phyloP scores from a whole-genome alignment of 2,113 vertebrate genomes.

The Rhinolophus ferrumequinum region DNA sequence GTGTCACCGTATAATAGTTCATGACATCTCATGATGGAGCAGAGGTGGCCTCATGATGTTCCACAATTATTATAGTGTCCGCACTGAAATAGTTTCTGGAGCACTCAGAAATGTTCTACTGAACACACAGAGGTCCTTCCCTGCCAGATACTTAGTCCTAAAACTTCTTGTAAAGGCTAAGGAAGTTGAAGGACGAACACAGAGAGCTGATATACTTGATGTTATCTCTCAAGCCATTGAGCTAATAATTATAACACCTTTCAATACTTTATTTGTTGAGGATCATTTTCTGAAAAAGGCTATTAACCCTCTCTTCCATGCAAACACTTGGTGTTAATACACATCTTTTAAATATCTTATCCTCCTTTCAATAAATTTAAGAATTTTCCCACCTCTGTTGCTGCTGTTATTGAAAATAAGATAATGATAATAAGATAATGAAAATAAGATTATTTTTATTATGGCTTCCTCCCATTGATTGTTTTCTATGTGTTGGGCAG shows the following conservation, averaged over 20 bases:
- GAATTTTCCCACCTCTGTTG: background rate
- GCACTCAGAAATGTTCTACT: background rate
- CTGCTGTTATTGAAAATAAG: conserved; percentile 46
- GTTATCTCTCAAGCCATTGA: background rate
- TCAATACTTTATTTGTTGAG: background rate
- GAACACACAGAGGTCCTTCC: background rate
- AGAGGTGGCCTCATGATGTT: background rate
- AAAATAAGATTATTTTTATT: background rate
- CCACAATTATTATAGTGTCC: background rate
- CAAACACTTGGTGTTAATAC: background rate
- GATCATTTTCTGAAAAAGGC: background rate
- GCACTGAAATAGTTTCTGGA: background rate
- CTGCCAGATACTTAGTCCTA: background rate
- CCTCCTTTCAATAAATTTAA: background rate
- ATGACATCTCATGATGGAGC: background rate
- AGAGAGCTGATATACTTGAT: background rate
- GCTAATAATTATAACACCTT: background rate
- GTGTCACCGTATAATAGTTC: background rate
- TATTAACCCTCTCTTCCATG: background rate
- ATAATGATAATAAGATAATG: background rate
- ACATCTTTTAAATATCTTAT: background rate
- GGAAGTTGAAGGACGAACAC: background rate
- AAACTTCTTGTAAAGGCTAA: background rate
- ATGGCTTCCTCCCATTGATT: background rate
- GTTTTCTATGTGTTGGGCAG: background rate